Evolutionary conservation across 2,888 invertebrate species (phyloP), one percentile per base, ranked within the genome.

Genomic region (Hyalella azteca): DNA sequence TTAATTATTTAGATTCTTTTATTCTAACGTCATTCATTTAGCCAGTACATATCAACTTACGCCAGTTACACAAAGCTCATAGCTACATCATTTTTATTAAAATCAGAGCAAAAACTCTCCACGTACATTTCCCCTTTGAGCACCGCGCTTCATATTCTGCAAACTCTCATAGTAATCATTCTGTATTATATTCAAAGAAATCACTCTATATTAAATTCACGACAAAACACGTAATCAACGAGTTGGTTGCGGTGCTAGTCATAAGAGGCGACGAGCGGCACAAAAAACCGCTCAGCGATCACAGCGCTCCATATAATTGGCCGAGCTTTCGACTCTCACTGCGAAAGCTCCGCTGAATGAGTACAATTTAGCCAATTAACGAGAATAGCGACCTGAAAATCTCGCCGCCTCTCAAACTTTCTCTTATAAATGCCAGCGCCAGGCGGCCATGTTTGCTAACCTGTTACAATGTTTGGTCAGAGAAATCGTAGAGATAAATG

Each of bases 361-460:
- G 54, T 4, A 29, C 54, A 54, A 54, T 54, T 54, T 54, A 26
- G 26, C 54, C 54, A 54, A 54, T 54, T 54, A 54, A 54, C 54
- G 9, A 54, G 54, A 29, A 54, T 26, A 54, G 54, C 54, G 54
- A 26, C 54, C 54, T 29, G 22, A 54, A 54, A 54, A 54, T 22
- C 26, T 26, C n/a, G n/a, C n/a, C n/a, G n/a, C 26, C 54, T 22
- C 54, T 54, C 54, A 9, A 54, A 29, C 1, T 22, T 29, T 54
- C 26, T 54, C 29, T 54, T 26, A 54, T 54, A 54, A 26, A 7
- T 26, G 54, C 22, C 9, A 26, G 26, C 22, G 22, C 54, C 26
- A 54, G 29, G 54, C 54, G 9, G 54, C 54, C 54, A 26, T 26
- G 9, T 54, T n/a, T n/a, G n/a, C n/a, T n/a, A n/a, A n/a, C 26